Base-by-base conservation (phyloP, 2,797 vertebrate species). In the Chelidonichthys spinosus region DNA sequence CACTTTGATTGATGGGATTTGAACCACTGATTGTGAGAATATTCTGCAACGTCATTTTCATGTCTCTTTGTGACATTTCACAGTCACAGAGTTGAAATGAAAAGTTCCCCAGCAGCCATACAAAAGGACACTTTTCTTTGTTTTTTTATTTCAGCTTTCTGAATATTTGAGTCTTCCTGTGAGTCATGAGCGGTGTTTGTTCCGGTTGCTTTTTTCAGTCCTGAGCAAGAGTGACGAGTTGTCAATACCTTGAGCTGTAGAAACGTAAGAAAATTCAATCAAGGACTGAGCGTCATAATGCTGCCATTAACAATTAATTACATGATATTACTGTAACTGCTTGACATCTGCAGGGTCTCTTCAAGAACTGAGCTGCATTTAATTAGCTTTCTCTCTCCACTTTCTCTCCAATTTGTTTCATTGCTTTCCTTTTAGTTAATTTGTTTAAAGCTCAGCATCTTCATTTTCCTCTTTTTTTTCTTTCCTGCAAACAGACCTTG, bases 231-330 rank as follows among this genome's bases (percentile, higher is more conserved):
- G 25, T 25, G 25, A 25, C 25, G 25, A 25, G 25, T 25, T 25
- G 25, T 25, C 25, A 25, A 25, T 25, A 25, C 39, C 8, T 40
- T 3, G 18, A 44, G n/a, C 36, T 42, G 15, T 4, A 69, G 35
- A 32, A 47, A 53, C 61, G 11, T 58, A 7, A 67, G 25, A 25
- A 25, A 25, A 25, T 52, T 52, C 52, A 71, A 39, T 72, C 42
- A 49, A 37, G 13, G 7, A 54, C 7, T 10, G 2, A 50, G 47
- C 60, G 49, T 69, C 69, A 55, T 77, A 65, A 65, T n/a, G 74
- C 61, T 2, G 50, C 60, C 10, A 47, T 82, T 74, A 59, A 74
- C 70, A 35, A 14, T 66, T 70, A 58, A 70, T 70, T 56, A 66
- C 49, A 32, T 37, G 25, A 78, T 53, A 49, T 78, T 54, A 66